Evolutionary conservation across 2,888 invertebrate species (phyloP).

Genomic region (Spilosoma lubricipeda): DNA sequence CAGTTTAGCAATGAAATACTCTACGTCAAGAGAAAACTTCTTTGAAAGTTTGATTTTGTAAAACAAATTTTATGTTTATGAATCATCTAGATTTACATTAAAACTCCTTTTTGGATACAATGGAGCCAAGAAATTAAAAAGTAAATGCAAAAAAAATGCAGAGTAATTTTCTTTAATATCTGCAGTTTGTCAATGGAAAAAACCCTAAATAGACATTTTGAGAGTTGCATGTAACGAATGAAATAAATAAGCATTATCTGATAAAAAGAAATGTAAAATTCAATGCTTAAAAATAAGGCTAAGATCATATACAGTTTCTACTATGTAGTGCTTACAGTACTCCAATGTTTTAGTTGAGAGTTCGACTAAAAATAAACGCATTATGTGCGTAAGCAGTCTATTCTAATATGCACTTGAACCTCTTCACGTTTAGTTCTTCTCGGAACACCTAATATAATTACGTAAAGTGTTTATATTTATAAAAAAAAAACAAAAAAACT

Average conservation of each 20-base stretch:
- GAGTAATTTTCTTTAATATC: neutral
- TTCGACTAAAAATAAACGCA: constrained; percentile 18
- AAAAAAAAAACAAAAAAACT: neutral
- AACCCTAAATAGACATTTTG: neutral
- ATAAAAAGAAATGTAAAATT: too few relatives aligned
- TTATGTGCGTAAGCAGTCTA: constrained; percentile 17
- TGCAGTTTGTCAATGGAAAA: neutral
- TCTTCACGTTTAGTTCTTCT: constrained; percentile 13
- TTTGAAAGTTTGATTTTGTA: constrained; percentile 1
- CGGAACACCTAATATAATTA: constrained; percentile 13
- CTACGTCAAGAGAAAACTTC: neutral
- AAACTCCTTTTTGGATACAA: neutral
- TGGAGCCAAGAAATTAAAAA: neutral
- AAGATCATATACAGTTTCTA: neutral
- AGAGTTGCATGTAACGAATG: too few relatives aligned
- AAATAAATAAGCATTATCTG: too few relatives aligned
- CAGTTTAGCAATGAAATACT: constrained; percentile 30
- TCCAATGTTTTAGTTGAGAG: constrained; percentile 16
- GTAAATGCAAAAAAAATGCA: neutral
- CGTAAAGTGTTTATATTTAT: neutral
- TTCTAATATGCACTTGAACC: constrained; percentile 25
- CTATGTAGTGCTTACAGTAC: constrained; percentile 2
- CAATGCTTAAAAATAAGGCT: neutral
- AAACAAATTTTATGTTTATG: neutral
- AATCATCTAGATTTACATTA: neutral